phyloP scores from a whole-genome alignment of 2,888 invertebrate genomes.

The Ophraella communa region DNA sequence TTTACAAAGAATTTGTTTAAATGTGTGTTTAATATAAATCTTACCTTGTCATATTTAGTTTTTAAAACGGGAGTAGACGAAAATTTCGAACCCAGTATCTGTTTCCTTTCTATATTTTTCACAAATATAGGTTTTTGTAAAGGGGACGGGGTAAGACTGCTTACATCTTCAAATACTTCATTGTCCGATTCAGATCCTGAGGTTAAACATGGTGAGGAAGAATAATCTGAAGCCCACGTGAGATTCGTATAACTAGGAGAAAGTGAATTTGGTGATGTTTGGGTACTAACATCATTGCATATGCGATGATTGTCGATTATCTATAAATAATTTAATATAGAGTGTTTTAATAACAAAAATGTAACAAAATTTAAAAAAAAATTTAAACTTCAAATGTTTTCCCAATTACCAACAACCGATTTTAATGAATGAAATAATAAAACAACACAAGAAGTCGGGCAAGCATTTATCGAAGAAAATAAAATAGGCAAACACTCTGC shows the following conservation, averaged over 20 bases:
- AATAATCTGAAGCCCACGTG: slow-evolving; percentile 59
- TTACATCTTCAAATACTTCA: slow-evolving; percentile 46
- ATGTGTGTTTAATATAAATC: slow-evolving; percentile 27
- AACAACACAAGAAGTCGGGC: not conserved
- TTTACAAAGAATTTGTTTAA: too few species aligned
- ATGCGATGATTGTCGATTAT: slow-evolving; percentile 35
- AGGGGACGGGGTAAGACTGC: not conserved
- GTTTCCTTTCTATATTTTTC: slow-evolving; percentile 37
- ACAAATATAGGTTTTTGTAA: slow-evolving; percentile 8
- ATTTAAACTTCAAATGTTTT: too few species aligned
- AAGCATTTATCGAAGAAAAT: not conserved
- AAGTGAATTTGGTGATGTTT: slow-evolving; percentile 56
- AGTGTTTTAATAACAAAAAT: not conserved
- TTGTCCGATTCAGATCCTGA: slow-evolving; percentile 51
- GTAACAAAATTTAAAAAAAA: too few species aligned
- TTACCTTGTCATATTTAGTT: slow-evolving; percentile 52
- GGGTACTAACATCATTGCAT: slow-evolving; percentile 46
- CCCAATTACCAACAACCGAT: too few species aligned
- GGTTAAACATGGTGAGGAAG: slow-evolving; percentile 51
- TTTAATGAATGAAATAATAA: not conserved
- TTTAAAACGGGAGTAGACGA: slow-evolving; percentile 59
- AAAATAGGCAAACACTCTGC: not conserved
- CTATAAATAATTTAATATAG: slow-evolving; percentile 33
- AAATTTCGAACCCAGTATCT: slow-evolving; percentile 55
- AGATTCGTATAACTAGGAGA: slow-evolving; percentile 61